Conservation (phyloP, 2,888 invertebrate species). For the Cyclophora albipunctata region DNA sequence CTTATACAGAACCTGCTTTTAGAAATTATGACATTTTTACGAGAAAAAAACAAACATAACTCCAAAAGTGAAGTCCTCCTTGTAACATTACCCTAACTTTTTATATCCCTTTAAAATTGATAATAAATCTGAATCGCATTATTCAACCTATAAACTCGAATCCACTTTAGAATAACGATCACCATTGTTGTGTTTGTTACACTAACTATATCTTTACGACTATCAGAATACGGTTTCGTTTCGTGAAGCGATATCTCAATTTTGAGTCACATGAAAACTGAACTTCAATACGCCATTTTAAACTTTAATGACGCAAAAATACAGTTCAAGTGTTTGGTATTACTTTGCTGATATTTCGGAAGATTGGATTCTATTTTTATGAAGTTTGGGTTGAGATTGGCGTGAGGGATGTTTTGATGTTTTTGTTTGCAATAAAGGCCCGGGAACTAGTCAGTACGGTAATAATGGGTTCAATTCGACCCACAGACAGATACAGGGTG, state of each 20-base stretch:
- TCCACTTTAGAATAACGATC: conserved; percentile 10
- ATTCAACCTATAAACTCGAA: conserved; percentile 11
- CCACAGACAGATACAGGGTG: conserved; percentile 4
- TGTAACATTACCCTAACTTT: neutral
- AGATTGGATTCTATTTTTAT: neutral
- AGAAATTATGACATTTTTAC: too few relatives aligned
- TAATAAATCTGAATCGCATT: conserved; percentile 10
- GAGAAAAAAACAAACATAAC: neutral
- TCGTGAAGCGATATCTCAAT: conserved; percentile 5
- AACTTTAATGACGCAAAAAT: conserved; percentile 24
- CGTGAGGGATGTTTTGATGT: conserved; percentile 2
- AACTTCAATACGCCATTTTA: conserved; percentile 21
- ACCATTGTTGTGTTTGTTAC: conserved; percentile 1
- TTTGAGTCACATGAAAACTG: conserved; percentile 18
- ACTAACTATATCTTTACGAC: neutral
- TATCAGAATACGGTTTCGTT: neutral
- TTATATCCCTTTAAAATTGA: conserved; percentile 2
- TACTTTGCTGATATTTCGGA: conserved; percentile 3
- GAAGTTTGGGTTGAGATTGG: neutral
- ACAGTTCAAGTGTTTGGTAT: conserved; percentile 16
- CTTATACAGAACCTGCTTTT: too few relatives aligned
- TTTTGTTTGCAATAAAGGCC: conserved; percentile 17
- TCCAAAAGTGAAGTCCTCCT: neutral
- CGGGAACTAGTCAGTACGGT: conserved; percentile 10
- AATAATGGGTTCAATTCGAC: conserved; percentile 19